Conservation (phyloP, 2,797 vertebrate genomes). For the Anableps anableps region DNA sequence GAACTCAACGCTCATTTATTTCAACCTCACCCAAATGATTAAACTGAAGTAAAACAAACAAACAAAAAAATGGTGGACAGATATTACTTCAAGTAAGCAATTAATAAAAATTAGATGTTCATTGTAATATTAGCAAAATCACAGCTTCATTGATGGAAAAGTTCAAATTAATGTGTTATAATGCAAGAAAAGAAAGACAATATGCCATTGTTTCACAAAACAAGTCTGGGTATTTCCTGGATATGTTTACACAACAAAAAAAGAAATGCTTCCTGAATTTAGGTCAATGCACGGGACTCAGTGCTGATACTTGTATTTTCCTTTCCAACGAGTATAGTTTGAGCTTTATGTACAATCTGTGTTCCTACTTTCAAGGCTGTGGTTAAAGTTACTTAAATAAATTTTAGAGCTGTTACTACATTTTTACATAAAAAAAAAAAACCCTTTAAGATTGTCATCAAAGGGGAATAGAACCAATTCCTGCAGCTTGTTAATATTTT, state of each 20-base stretch:
- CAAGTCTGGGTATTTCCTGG: conserved; percentile 30
- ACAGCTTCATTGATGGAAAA: background rate
- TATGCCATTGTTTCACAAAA: background rate
- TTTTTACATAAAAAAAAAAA: background rate
- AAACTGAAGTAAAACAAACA: background rate
- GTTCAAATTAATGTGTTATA: background rate
- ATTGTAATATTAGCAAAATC: background rate
- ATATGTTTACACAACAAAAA: conserved; percentile 15
- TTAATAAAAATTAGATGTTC: background rate
- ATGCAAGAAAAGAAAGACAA: background rate
- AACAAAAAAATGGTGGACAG: background rate
- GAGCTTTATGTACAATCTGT: background rate
- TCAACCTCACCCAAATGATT: background rate
- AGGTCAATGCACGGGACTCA: background rate
- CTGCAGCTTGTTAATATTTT: background rate
- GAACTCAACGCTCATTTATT: background rate
- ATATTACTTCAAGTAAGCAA: background rate
- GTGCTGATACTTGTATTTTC: background rate
- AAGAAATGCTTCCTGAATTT: conserved; percentile 32
- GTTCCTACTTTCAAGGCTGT: background rate
- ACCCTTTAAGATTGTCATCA: background rate
- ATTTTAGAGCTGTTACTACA: background rate
- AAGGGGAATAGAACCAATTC: background rate
- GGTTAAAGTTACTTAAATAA: background rate
- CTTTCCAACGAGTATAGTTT: background rate